Percentiles rank a stretch among this genome's conserved stretches.
Conservation (phyloP, 2,888 invertebrate species). For the Dryobotodes eremita region DNA sequence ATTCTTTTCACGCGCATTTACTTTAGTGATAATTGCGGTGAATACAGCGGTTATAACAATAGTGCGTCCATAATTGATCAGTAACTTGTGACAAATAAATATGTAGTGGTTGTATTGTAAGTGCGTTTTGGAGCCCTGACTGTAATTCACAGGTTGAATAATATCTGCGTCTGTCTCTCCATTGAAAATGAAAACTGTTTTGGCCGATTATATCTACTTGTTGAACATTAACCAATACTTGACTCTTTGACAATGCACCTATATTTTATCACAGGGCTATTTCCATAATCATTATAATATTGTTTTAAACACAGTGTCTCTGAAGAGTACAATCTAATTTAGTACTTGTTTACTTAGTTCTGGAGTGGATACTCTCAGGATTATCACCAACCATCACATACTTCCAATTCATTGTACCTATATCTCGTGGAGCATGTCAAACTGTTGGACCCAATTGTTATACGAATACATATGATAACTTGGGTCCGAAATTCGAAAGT, state of each 20-base stretch:
- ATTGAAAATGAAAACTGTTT: neutral
- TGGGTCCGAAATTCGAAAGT: neutral
- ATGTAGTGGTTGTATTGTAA: neutral
- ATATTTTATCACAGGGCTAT: constrained; percentile 4
- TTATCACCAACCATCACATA: too few relatives aligned
- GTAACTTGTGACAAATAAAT: neutral
- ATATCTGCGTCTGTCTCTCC: neutral
- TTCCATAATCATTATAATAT: neutral
- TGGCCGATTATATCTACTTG: neutral
- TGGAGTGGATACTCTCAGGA: too few relatives aligned
- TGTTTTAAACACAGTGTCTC: neutral
- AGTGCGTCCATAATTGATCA: constrained; percentile 10
- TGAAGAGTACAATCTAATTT: too few relatives aligned
- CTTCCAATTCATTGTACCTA: too few relatives aligned
- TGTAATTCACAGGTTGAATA: too few relatives aligned
- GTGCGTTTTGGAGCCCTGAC: neutral
- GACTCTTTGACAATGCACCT: constrained; percentile 15
- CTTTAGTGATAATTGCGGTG: neutral
- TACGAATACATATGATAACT: neutral
- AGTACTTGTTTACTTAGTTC: too few relatives aligned
- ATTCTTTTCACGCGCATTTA: neutral
- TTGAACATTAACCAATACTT: constrained; percentile 23
- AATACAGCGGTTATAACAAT: neutral
- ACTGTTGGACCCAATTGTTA: neutral
- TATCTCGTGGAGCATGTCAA: too few relatives aligned